phyloP scores from a whole-genome alignment of 2,888 invertebrate species.

The Dasysyrphus albostriatus region DNA sequence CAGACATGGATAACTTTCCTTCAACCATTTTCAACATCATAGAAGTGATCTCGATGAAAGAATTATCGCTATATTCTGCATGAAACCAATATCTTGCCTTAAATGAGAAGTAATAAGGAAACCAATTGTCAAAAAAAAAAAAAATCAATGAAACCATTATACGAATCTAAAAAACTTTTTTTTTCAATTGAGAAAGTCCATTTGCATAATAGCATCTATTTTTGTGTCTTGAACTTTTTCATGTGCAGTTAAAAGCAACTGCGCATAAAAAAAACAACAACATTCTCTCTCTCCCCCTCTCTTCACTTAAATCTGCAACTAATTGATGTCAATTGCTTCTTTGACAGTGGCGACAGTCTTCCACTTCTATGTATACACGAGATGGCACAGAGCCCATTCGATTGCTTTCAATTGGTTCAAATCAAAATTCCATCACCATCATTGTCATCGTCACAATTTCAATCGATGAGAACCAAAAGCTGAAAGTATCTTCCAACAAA shows the following conservation, averaged over 20 bases:
- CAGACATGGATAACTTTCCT: no score
- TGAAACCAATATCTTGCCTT: no score
- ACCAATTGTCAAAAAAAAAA: no score
- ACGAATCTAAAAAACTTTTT: not conserved
- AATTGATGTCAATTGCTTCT: slow-evolving; percentile 74
- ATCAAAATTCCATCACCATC: slow-evolving; percentile 64
- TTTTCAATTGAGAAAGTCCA: not conserved
- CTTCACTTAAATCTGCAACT: slow-evolving; percentile 59
- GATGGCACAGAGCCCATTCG: slow-evolving; percentile 55
- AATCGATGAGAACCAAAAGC: slow-evolving; percentile 35
- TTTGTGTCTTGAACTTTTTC: not conserved
- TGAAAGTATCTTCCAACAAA: slow-evolving; percentile 22
- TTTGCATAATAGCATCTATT: not conserved
- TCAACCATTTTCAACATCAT: no score
- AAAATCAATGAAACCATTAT: not conserved
- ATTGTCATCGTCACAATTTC: slow-evolving; percentile 1
- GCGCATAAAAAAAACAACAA: slow-evolving; percentile 17
- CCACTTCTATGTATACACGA: slow-evolving; percentile 8
- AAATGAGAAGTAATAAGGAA: no score
- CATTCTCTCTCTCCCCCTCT: not conserved
- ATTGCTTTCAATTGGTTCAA: slow-evolving; percentile 70
- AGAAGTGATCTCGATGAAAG: no score
- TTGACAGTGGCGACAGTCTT: slow-evolving; percentile 41
- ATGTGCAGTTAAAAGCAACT: slow-evolving; percentile 26
- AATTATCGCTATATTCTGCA: no score